Evolutionary conservation across 1,140 invertebrate species (phyloP).

Genomic region (Brachionus angularis): DNA sequence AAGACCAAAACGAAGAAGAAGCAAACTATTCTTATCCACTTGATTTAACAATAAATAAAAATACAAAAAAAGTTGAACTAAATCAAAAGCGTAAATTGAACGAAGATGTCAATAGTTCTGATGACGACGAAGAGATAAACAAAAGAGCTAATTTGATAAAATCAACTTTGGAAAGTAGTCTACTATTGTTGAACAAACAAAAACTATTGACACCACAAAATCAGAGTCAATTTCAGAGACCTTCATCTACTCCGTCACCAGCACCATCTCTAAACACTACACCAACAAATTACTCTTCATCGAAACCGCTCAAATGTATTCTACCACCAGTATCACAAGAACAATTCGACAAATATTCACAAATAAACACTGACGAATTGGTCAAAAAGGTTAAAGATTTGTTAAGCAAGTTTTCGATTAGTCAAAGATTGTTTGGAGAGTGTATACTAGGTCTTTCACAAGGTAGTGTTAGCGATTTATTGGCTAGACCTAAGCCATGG

Average conservation of each 20-base stretch:
- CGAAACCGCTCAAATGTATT: neutral
- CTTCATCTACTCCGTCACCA: constrained; percentile 14
- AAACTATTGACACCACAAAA: neutral
- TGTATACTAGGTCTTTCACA: constrained; percentile 86
- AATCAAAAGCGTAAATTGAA: constrained; percentile 1
- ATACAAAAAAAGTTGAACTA: constrained; percentile 32
- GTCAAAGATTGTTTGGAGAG: constrained; percentile 94
- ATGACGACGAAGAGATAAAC: neutral
- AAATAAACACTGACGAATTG: constrained; percentile 95
- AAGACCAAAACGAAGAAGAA: constrained; percentile 19
- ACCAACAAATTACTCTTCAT: neutral
- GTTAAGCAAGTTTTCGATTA: constrained; percentile 94
- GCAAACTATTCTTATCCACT: no score
- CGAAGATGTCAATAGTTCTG: neutral
- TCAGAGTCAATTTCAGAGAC: neutral
- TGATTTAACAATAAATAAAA: constrained; percentile 15
- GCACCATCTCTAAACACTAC: neutral
- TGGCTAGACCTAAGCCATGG: constrained; percentile 92
- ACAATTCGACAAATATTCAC: constrained; percentile 92
- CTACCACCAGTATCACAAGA: constrained; percentile 85
- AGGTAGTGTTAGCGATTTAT: constrained; percentile 74
- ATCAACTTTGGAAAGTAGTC: no score
- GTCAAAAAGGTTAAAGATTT: constrained; percentile 87
- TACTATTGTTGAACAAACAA: no score
- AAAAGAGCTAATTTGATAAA: no score